Evolutionary conservation across 2,797 vertebrate species (phyloP).

Genomic region (Sciaenops ocellatus): DNA sequence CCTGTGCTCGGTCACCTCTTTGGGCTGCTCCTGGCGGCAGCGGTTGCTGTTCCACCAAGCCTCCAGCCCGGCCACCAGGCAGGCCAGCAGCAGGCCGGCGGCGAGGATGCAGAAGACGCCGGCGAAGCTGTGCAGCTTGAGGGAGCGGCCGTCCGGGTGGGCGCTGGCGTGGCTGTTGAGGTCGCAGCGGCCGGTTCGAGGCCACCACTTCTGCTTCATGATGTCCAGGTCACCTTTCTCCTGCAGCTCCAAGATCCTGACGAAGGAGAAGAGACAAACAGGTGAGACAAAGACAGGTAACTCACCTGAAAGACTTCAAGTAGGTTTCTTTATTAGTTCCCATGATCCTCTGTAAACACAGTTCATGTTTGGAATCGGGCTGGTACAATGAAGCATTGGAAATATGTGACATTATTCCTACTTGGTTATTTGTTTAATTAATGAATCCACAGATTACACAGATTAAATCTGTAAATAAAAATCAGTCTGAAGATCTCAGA

Average conservation of each 20-base stretch:
- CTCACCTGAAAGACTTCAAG: neutral
- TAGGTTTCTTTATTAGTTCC: neutral
- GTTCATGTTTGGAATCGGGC: too few relatives aligned
- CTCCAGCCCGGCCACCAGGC: slow-evolving; percentile 96
- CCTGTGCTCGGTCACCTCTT: slow-evolving; percentile 94
- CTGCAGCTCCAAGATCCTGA: slow-evolving; percentile 97
- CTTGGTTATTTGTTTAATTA: too few relatives aligned
- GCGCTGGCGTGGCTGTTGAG: slow-evolving; percentile 89
- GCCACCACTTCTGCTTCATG: slow-evolving; percentile 99
- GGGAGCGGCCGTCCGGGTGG: slow-evolving; percentile 93
- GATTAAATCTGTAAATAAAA: too few relatives aligned
- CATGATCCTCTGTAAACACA: neutral
- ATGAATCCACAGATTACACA: too few relatives aligned
- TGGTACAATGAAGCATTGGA: too few relatives aligned
- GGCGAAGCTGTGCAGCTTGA: slow-evolving; percentile 98
- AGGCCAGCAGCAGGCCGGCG: slow-evolving; percentile 96
- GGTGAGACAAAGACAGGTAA: neutral
- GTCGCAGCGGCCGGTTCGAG: slow-evolving; percentile 94
- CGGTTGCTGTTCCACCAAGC: slow-evolving; percentile 97
- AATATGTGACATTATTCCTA: too few relatives aligned
- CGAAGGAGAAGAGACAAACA: neutral
- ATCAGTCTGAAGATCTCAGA: too few relatives aligned
- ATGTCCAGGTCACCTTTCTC: slow-evolving; percentile 97
- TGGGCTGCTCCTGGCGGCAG: slow-evolving; percentile 95
- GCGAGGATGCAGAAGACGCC: slow-evolving; percentile 99